Base-by-base conservation (phyloP, 2,888 invertebrate genomes). In the Trichacis sp. region DNA sequence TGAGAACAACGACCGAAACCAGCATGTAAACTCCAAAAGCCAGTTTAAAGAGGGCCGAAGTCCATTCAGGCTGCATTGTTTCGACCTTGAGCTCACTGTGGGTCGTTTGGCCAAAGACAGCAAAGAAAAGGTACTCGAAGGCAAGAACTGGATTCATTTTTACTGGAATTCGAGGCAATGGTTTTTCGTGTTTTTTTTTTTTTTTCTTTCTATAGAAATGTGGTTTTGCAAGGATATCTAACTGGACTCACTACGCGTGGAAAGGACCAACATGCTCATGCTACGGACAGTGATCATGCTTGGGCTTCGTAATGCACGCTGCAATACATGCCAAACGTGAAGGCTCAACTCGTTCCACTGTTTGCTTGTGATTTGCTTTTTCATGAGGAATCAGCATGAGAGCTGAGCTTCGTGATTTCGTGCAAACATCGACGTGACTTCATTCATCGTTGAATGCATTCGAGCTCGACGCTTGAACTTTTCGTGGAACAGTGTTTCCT, bases 11-110 rank as follows among this genome's bases (percentile, higher is more conserved):
- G 85, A 97, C 93, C 77, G 97, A 96, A 85, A 98, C 96, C 91
- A 98, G 91, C 91, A 98, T 93, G 91, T 98, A 98, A 86, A 95
- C 91, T 79, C 97, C 98, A 87, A 98, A 97, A 80, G 97, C 93
- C 85, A 94, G 87, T 88, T 94, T 94, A 89, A 94, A 94, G 80
- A 94, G 90, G 86, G 90, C 91, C 86, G 92, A 91, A 71, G 94
- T 94, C 94, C 94, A 94, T 79, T 87, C 87, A 64, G 93, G 93
- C 81, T 94, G 90, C 82, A 87, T 85, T 73, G 88, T 88, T 86
- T 89, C 88, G 87, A 91, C 90, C 88, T 91, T 92, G 82, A 95
- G 89, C 87, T 94, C 93, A 85, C 92, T 91, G 85, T 92, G 90
- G 75, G 93, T 92, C 77, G 93, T 96, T 87, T 97, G 92, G 84